These are phyloP conservation scores for Dynastes maya DNA, from an alignment of 2,888 invertebrate species.

Conservation along the genomic window DNA sequence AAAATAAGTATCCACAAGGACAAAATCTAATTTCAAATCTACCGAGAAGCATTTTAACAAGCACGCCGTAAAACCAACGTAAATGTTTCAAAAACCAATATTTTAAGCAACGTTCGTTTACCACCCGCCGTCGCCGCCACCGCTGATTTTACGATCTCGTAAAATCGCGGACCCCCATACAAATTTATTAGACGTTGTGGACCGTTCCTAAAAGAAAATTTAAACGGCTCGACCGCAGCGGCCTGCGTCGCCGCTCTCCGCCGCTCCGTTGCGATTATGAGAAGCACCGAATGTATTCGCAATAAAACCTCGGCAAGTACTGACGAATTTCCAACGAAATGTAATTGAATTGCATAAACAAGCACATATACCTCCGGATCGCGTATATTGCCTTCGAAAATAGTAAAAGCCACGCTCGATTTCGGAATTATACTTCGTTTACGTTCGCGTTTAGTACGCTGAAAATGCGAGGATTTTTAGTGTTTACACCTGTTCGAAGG, in stretches of 20 bases:
- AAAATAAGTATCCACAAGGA: too few species aligned
- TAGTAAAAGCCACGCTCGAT: conserved; percentile 20
- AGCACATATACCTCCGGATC: background rate
- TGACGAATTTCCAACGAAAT: conserved; percentile 29
- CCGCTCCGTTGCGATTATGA: conserved; percentile 32
- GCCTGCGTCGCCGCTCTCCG: conserved; percentile 3
- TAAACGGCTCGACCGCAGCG: conserved; percentile 42
- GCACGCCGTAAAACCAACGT: conserved; percentile 45
- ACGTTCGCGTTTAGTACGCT: background rate
- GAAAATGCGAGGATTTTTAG: too few species aligned
- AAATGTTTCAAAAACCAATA: conserved; percentile 45
- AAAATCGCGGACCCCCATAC: conserved; percentile 50
- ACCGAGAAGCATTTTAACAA: conserved; percentile 41
- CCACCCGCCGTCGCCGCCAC: conserved; percentile 17
- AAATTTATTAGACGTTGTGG: conserved; percentile 49
- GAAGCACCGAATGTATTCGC: conserved; percentile 32
- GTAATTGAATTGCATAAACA: conserved; percentile 46
- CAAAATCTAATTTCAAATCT: conserved; percentile 36
- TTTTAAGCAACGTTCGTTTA: conserved; percentile 41
- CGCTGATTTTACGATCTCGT: conserved; percentile 48
- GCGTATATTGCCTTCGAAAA: background rate
- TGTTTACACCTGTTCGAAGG: too few species aligned
- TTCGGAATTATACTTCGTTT: conserved; percentile 10
- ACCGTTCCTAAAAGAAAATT: conserved; percentile 48
- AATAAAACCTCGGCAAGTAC: conserved; percentile 35